Base-by-base conservation (phyloP, 2,888 invertebrate genomes). In the Tuberolachnus salignus region DNA sequence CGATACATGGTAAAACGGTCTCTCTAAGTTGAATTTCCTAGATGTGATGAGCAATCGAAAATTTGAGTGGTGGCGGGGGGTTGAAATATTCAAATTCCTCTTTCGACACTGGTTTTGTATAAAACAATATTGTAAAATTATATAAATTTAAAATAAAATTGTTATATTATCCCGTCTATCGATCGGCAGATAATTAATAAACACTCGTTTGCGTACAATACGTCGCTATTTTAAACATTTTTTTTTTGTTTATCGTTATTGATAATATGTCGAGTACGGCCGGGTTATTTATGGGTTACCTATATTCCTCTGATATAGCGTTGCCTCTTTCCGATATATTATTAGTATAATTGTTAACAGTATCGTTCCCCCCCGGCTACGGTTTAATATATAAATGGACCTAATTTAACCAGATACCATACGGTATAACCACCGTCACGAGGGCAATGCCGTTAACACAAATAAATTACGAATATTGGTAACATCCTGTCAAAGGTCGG, bases 401-500 rank as follows among this genome's bases (percentile, higher is more conserved):
- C 44, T 69, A 78, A 69, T 59, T 78, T 59, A 67, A 67, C 49
- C 59, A 51, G 57, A 69, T 55, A 66, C 67, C 49, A 34, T 63
- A 51, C 51, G 16, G 23, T 55, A 55, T 26, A 51, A 73, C 42
- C n/a, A 34, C 46, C 64, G 74, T 66, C 46, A 78, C 78, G 78
- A 78, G 78, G 78, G 44, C 78, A 78, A 49, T 78, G 78, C 59
- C 67, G 78, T 78, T 78, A 78, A 69, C 57, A 67, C n/a, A 51
- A 49, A 78, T 67, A 53, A 64, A 53, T 21, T 26, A 67, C 21
- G 67, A 73, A 69, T 78, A 78, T 78, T 78, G 78, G 66, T 67
- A 78, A 61, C 78, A 61, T 78, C 78, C 78, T 78, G 78, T 69
- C 59, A 51, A 67, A 59, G 26, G 42, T 49, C 59, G 51, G 34